A percentile compares a stretch with the other conserved stretches of the same genome.
Conservation (phyloP, 1,140 invertebrate genomes). For the Bombus impatiens region DNA sequence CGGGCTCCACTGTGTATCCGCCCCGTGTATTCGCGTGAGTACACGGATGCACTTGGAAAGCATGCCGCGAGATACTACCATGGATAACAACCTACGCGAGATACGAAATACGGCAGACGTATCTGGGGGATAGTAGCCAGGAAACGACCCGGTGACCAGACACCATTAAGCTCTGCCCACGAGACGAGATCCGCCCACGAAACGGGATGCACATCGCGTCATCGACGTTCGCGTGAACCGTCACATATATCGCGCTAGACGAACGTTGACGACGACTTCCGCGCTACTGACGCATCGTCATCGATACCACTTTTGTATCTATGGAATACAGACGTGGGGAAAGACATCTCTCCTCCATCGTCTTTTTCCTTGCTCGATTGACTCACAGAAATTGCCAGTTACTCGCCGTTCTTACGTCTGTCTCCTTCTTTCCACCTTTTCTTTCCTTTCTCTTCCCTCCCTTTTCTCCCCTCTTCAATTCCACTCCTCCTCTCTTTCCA, state of each 20-base stretch:
- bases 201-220: constrained; percentile 52
- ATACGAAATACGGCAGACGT: constrained; percentile 47
- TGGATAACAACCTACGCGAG: constrained; percentile 49
- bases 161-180: constrained; percentile 55
- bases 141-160: constrained; percentile 61
- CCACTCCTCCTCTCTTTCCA: background rate
- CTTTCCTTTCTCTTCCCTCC: background rate
- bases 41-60: constrained; percentile 35
- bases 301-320: background rate
- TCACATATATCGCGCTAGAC: constrained; percentile 2
- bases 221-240: constrained; percentile 29
- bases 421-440: constrained; percentile 7
- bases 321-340: background rate
- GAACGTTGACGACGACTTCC: background rate
- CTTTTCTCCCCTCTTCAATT: too few relatives aligned
- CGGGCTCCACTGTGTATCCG: constrained; percentile 1
- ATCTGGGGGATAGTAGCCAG: constrained; percentile 41
- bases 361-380: constrained; percentile 28
- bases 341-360: background rate
- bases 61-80: constrained; percentile 47
- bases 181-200: constrained; percentile 37
- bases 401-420: constrained; percentile 2
- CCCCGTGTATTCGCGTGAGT: constrained; percentile 10
- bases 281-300: background rate
- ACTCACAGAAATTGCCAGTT: constrained; percentile 57